Evolutionary conservation across 1,140 invertebrate species (phyloP).

Genomic region (Luehdorfia chinensis): DNA sequence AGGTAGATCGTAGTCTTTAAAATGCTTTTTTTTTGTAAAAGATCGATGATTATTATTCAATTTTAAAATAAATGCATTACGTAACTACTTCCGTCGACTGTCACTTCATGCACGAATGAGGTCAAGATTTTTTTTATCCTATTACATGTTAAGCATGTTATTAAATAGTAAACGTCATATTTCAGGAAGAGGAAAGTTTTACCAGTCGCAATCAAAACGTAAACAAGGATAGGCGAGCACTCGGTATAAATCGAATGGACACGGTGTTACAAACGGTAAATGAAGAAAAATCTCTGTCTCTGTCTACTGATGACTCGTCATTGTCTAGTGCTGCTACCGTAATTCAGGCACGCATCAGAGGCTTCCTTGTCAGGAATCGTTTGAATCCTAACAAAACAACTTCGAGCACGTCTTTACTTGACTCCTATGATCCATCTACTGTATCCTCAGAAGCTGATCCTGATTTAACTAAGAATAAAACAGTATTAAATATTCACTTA

Average conservation of each 20-base stretch:
- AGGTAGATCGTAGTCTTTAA: too few relatives aligned
- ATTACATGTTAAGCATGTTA: too few relatives aligned
- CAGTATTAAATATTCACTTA: slow-evolving; percentile 65
- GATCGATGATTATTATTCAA: too few relatives aligned
- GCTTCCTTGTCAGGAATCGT: slow-evolving; percentile 62
- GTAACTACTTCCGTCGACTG: too few relatives aligned
- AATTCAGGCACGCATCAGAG: slow-evolving; percentile 66
- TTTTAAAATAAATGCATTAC: too few relatives aligned
- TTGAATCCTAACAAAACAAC: slow-evolving; percentile 49
- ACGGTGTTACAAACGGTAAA: slow-evolving; percentile 70
- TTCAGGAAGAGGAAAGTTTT: too few relatives aligned
- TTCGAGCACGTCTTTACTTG: slow-evolving; percentile 45
- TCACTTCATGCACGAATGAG: too few relatives aligned
- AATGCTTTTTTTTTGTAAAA: too few relatives aligned
- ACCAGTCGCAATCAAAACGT: slow-evolving; percentile 29
- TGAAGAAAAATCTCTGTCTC: slow-evolving; percentile 68
- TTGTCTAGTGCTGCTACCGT: slow-evolving; percentile 66
- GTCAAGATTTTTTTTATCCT: too few relatives aligned
- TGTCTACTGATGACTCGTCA: slow-evolving; percentile 67
- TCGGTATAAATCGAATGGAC: slow-evolving; percentile 62
- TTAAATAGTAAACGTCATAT: too few relatives aligned
- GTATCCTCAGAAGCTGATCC: slow-evolving; percentile 43
- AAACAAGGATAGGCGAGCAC: slow-evolving; percentile 43
- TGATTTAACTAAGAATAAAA: slow-evolving; percentile 54
- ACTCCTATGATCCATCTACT: slow-evolving; percentile 43